phyloP scores from a whole-genome alignment of 2,888 invertebrate genomes.

The Archips crataeganus region DNA sequence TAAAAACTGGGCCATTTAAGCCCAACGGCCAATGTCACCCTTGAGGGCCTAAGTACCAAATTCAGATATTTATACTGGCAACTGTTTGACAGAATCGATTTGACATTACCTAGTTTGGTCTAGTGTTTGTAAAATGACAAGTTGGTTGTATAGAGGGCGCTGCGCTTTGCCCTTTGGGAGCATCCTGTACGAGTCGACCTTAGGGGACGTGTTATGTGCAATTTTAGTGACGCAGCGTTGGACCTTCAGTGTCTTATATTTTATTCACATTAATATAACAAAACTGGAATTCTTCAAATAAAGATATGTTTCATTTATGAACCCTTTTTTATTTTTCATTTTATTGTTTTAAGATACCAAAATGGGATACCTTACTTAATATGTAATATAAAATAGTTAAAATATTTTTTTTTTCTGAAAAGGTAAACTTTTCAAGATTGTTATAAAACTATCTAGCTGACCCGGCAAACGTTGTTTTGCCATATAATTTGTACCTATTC shows the following conservation, averaged over 20 bases:
- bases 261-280: constrained; percentile 11
- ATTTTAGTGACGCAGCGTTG: not conserved
- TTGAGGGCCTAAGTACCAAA: constrained; percentile 4
- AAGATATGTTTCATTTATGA: constrained; percentile 8
- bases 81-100: constrained; percentile 62
- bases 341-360: not conserved
- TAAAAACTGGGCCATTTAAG: too few species aligned
- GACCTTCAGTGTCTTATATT: constrained; percentile 6
- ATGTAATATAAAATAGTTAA: too few species aligned
- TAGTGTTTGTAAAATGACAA: constrained; percentile 83
- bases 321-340: not conserved
- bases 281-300: constrained; percentile 11
- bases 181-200: constrained; percentile 14
- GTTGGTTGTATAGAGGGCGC: constrained; percentile 58
- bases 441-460: too few species aligned
- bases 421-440: too few species aligned
- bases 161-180: constrained; percentile 6
- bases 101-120: constrained; percentile 82
- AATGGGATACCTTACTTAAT: too few species aligned
- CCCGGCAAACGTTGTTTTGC: too few species aligned
- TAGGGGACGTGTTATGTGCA: constrained; percentile 14
- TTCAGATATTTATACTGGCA: constrained; percentile 45
- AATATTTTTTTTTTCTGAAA: too few species aligned
- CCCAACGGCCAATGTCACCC: too few species aligned
- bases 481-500: too few species aligned